Percentiles rank a stretch among this genome's conserved stretches.
phyloP scores from a whole-genome alignment of 2,888 invertebrate species.

The Drosophila testacea region DNA sequence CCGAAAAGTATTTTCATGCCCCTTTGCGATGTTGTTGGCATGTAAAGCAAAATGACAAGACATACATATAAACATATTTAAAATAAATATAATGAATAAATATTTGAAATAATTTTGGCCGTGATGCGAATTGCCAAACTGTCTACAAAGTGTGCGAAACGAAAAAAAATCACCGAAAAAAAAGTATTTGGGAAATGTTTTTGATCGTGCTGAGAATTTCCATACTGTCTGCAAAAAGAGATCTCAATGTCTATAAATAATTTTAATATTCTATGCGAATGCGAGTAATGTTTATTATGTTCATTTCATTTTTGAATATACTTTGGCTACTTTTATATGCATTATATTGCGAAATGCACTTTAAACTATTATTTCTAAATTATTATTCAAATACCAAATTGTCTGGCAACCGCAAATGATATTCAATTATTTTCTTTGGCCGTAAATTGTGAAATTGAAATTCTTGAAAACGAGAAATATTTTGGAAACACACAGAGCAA shows the following conservation, averaged over 20 bases:
- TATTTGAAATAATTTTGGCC: slow-evolving; percentile 73
- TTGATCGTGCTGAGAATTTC: slow-evolving; percentile 57
- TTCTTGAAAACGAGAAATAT: slow-evolving; percentile 13
- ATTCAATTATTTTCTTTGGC: slow-evolving; percentile 28
- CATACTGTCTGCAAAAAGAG: slow-evolving; percentile 57
- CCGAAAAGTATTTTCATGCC: slow-evolving; percentile 62
- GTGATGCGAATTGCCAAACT: slow-evolving; percentile 77
- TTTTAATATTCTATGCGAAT: slow-evolving; percentile 47
- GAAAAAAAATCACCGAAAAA: slow-evolving; percentile 27
- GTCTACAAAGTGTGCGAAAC: slow-evolving; percentile 61
- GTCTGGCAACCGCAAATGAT: not conserved
- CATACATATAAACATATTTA: slow-evolving; percentile 10
- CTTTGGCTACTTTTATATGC: slow-evolving; percentile 14
- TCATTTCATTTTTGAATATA: slow-evolving; percentile 14
- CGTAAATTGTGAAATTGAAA: slow-evolving; percentile 43
- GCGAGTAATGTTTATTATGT: slow-evolving; percentile 19
- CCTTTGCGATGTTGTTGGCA: slow-evolving; percentile 46
- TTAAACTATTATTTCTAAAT: slow-evolving; percentile 4
- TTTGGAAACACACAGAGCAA: slow-evolving; percentile 15
- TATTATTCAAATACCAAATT: slow-evolving; percentile 27
- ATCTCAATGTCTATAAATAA: slow-evolving; percentile 55
- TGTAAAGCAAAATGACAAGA: slow-evolving; percentile 42
- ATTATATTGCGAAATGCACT: slow-evolving; percentile 30
- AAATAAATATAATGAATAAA: slow-evolving; percentile 62
- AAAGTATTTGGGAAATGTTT: slow-evolving; percentile 21